phyloP scores from a whole-genome alignment of 2,797 vertebrate species.

The Psittacula derbiana region DNA sequence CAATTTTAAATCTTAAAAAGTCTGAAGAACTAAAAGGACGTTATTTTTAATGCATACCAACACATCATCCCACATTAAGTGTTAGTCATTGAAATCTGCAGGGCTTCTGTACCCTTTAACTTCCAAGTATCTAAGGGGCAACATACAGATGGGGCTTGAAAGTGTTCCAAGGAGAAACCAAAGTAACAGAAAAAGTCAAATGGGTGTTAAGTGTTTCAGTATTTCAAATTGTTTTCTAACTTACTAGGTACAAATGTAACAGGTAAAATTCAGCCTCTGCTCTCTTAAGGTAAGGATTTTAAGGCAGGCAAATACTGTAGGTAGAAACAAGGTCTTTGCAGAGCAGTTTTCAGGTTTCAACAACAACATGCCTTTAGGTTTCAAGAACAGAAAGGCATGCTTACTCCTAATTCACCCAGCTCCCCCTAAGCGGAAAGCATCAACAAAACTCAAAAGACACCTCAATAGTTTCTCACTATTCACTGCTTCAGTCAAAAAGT shows the following conservation, averaged over 20 bases:
- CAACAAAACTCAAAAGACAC: neutral
- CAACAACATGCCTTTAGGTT: too few species aligned
- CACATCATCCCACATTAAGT: constrained; percentile 34
- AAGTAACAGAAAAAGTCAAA: neutral
- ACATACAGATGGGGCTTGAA: neutral
- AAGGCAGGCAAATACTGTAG: neutral
- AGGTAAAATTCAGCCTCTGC: neutral
- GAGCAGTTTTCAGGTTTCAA: neutral
- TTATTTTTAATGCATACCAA: constrained; percentile 47
- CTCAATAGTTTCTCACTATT: neutral
- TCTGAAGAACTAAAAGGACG: constrained; percentile 6
- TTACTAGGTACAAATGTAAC: neutral
- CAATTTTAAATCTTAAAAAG: neutral
- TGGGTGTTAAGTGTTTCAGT: neutral
- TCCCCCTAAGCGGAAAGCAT: neutral
- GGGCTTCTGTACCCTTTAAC: neutral
- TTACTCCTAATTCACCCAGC: neutral
- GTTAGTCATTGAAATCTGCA: constrained; percentile 25
- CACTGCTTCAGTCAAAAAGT: neutral
- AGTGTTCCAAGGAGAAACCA: neutral
- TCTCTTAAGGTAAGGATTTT: neutral
- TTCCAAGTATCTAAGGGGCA: constrained; percentile 9
- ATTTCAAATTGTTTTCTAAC: neutral
- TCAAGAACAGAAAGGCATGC: neutral
- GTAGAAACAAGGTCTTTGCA: neutral